Conservation (phyloP, 1,140 invertebrate species). For the Pissodes strobi region DNA sequence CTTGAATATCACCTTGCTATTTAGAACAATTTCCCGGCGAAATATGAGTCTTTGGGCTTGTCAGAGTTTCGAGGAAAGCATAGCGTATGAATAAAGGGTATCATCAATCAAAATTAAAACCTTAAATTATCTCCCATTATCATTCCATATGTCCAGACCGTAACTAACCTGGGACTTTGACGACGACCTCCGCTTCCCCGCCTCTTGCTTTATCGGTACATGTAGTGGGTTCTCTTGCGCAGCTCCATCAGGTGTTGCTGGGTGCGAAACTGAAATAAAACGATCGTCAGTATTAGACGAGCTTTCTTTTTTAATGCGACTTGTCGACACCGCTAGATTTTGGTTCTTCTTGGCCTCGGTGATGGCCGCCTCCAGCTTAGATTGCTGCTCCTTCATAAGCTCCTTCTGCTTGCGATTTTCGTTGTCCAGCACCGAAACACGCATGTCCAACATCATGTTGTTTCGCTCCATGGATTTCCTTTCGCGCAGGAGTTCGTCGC, state of each 20-base stretch:
- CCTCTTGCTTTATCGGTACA: conserved; percentile 28
- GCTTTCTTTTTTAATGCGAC: conserved; percentile 19
- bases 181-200: conserved; percentile 1
- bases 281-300: conserved; percentile 46
- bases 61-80: too few relatives aligned
- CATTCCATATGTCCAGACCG: too few relatives aligned
- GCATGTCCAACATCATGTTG: conserved; percentile 40
- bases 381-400: conserved; percentile 39
- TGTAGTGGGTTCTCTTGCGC: conserved; percentile 42
- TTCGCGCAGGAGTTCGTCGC: conserved; percentile 14
- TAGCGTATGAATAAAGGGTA: too few relatives aligned
- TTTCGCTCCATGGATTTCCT: conserved; percentile 24
- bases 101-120: too few relatives aligned
- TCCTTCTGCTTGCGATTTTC: conserved; percentile 42
- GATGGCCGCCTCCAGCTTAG: conserved; percentile 39
- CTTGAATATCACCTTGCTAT: too few relatives aligned
- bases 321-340: conserved; percentile 42
- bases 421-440: conserved; percentile 40
- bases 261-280: conserved; percentile 51
- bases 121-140: too few relatives aligned
- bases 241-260: conserved; percentile 45
- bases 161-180: conserved; percentile 14
- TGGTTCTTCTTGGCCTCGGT: conserved; percentile 42
- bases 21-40: too few relatives aligned
- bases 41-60: too few relatives aligned